Base-by-base conservation (phyloP, 2,113 vertebrate species). In the Trematomus loennbergii region DNA sequence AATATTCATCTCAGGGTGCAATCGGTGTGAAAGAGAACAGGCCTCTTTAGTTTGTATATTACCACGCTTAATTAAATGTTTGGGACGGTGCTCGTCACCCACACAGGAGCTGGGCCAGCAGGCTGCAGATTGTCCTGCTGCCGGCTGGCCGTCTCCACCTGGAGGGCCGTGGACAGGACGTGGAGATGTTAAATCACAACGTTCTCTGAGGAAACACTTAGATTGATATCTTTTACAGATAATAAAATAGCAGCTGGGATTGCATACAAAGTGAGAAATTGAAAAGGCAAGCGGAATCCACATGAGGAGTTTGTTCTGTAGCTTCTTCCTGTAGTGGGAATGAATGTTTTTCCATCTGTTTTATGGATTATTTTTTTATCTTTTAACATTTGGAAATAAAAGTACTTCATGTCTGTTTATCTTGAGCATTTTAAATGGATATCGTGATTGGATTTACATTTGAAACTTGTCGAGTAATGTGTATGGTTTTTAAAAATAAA, bases 401-500 rank as follows among this genome's bases (percentile, higher is more conserved):
- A 94, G 83, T 95, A 92, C 93, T 94, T 94, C 89, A 94, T 95
- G 94, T 96, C 93, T 96, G 94, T 95, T 96, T 96, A 95, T 95
- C 94, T 95, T 94, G 93, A 94, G 93, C 94, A 95, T 95, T 96
- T 95, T 95, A 95, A 95, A 95, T 95, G 94, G 91, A 94, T 95
- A 94, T 95, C 83, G 95, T 95, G 94, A 95, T 96, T 96, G 93
- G 94, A 95, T 95, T 96, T 95, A 95, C 94, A 96, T 96, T 96
- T 95, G 94, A 95, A 95, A 95, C 93, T 95, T 95, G 95, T 96
- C 88, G 87, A 96, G 94, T 95, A 95, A 95, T 93, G 94, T 96
- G 95, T 96, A 95, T 96, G 95, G 95, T 96, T 96, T 96, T 95
- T 96, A 95, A 96, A 94, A 96, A 96, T 96, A 95, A 96, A 95